These are phyloP conservation scores for Pycnonotus jocosus DNA, from an alignment of 2,113 vertebrate species.

Conservation along the genomic window DNA sequence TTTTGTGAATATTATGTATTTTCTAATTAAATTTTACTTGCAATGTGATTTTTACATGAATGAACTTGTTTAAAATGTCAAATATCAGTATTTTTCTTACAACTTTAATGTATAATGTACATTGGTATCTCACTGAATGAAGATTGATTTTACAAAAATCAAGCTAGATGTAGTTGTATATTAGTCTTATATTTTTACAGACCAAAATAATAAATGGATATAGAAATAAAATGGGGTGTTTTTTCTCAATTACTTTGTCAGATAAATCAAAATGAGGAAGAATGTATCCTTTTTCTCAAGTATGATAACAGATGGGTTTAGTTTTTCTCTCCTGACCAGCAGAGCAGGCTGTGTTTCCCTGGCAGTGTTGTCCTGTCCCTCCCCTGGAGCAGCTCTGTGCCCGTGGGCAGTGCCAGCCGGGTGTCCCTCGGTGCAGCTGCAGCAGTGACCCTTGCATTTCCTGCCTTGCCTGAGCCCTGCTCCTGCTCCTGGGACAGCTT, in stretches of 20 bases:
- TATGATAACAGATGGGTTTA: not conserved
- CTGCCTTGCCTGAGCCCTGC: not conserved
- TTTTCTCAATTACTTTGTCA: not conserved
- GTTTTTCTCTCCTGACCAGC: no score
- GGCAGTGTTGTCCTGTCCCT: not conserved
- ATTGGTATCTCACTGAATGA: constrained; percentile 78
- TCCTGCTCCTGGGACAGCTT: not conserved
- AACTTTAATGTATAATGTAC: constrained; percentile 79
- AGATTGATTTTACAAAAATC: constrained; percentile 78
- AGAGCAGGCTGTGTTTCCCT: not conserved
- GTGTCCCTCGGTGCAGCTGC: not conserved
- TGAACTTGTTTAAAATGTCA: constrained; percentile 79
- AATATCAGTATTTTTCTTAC: constrained; percentile 87
- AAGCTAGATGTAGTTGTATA: constrained; percentile 77
- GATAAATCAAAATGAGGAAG: not conserved
- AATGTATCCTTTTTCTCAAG: not conserved
- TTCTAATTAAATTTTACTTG: constrained; percentile 82
- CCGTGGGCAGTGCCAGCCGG: accelerated
- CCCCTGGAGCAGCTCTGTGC: not conserved
- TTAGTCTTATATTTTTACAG: constrained; percentile 80
- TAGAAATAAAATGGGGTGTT: constrained; percentile 44
- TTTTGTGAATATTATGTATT: constrained; percentile 78
- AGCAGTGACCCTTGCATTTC: not conserved
- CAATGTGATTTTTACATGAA: constrained; percentile 81
- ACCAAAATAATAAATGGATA: constrained; percentile 71